Conservation (phyloP, 2,113 vertebrate species). For the Antechinus stuartii region DNA sequence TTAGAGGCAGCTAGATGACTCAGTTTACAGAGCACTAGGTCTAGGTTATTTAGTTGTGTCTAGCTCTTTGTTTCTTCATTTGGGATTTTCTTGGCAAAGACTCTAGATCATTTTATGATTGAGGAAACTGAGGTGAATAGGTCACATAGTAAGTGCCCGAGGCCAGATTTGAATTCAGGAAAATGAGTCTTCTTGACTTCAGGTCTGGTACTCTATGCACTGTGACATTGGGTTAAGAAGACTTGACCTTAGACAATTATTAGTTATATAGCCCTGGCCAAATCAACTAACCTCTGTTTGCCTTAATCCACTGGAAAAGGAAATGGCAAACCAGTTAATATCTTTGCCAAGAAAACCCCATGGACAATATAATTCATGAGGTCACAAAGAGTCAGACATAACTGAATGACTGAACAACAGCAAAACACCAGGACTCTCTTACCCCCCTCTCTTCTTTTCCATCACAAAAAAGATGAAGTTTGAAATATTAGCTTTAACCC, state of each 20-base stretch:
- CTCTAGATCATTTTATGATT: background rate
- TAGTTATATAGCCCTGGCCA: background rate
- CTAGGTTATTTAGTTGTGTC: background rate
- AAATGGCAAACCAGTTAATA: background rate
- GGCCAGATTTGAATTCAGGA: background rate
- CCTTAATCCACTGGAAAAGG: background rate
- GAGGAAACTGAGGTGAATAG: background rate
- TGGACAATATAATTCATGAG: background rate
- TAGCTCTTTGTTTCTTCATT: background rate
- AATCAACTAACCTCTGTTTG: background rate
- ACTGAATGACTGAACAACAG: background rate
- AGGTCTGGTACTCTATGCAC: background rate
- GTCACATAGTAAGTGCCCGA: background rate
- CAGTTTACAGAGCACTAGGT: background rate
- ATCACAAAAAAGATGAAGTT: constrained; percentile 2
- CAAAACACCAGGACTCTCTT: background rate
- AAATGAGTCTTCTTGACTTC: background rate
- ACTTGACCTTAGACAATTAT: background rate
- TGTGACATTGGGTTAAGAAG: background rate
- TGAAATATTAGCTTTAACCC: background rate
- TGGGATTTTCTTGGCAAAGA: background rate
- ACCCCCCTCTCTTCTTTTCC: background rate
- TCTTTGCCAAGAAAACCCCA: background rate
- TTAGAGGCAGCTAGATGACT: background rate
- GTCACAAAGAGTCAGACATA: background rate